phyloP scores from a whole-genome alignment of 2,888 invertebrate species.

The Trisateles emortualis region DNA sequence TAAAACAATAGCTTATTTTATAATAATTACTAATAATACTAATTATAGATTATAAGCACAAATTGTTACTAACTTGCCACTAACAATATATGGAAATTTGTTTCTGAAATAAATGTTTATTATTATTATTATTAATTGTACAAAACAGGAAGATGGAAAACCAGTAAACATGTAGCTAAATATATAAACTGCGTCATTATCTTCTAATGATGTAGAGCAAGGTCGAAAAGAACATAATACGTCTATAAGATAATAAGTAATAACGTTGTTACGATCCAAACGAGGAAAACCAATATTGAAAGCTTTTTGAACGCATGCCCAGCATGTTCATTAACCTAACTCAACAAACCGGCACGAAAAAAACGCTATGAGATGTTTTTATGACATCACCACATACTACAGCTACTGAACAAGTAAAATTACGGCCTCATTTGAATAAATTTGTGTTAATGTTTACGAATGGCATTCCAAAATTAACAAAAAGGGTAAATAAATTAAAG shows the following conservation, averaged over 20 bases:
- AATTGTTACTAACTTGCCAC: too few relatives aligned
- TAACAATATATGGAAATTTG: too few relatives aligned
- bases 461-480: neutral
- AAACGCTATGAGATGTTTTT: neutral
- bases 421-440: neutral
- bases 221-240: conserved; percentile 7
- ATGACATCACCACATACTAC: neutral
- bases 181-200: conserved; percentile 4
- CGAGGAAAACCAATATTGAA: conserved; percentile 2
- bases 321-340: neutral
- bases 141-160: neutral
- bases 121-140: too few relatives aligned
- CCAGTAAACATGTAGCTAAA: conserved; percentile 2
- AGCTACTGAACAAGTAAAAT: neutral
- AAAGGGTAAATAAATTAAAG: conserved; percentile 3
- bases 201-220: neutral
- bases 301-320: conserved; percentile 8
- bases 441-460: neutral
- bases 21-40: too few relatives aligned
- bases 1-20: too few relatives aligned
- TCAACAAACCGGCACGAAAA: neutral
- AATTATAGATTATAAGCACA: too few relatives aligned
- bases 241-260: conserved; percentile 5
- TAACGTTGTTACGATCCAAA: conserved; percentile 2
- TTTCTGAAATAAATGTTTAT: too few relatives aligned